Percentiles rank a stretch among this genome's conserved stretches.
Evolutionary conservation across 2,888 invertebrate genomes (phyloP).

Genomic region (Agrilus cyanescens): DNA sequence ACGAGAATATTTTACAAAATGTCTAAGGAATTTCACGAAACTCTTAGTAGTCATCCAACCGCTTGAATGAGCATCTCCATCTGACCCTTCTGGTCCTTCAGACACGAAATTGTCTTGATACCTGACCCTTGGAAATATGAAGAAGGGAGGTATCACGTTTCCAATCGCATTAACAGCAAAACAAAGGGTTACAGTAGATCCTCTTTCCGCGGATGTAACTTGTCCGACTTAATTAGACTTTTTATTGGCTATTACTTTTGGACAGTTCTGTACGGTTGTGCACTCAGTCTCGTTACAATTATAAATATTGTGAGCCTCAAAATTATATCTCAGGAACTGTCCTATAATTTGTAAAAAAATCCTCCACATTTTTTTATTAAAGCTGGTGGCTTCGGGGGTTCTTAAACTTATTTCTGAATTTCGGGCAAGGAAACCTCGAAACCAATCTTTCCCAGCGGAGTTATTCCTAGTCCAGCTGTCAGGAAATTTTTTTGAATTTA

Average conservation of each 20-base stretch:
- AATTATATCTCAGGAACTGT: constrained; percentile 17
- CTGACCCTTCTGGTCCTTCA: constrained; percentile 12
- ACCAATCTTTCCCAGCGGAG: constrained; percentile 4
- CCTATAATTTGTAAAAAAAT: constrained; percentile 16
- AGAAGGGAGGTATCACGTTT: constrained; percentile 21
- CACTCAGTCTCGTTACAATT: constrained; percentile 31
- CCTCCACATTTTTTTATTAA: constrained; percentile 11
- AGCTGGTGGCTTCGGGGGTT: constrained; percentile 14
- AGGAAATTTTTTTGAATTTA: constrained; percentile 3
- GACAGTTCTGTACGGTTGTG: constrained; percentile 30
- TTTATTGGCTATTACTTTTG: constrained; percentile 22
- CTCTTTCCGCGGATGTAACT: constrained; percentile 23
- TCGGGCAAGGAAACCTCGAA: constrained; percentile 7
- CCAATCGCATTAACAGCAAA: constrained; percentile 20
- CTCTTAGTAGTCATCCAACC: constrained; percentile 16
- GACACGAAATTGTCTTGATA: constrained; percentile 14
- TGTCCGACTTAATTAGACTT: constrained; percentile 23
- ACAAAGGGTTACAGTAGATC: constrained; percentile 19
- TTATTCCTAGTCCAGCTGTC: not conserved
- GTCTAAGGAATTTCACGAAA: constrained; percentile 10
- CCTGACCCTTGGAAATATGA: constrained; percentile 21
- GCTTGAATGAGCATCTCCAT: constrained; percentile 12
- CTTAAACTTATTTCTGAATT: no score
- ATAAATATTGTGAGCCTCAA: constrained; percentile 24
- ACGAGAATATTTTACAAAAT: constrained; percentile 12